These are phyloP conservation scores for Noctua janthe DNA, from an alignment of 2,888 invertebrate species.

Conservation along the genomic window DNA sequence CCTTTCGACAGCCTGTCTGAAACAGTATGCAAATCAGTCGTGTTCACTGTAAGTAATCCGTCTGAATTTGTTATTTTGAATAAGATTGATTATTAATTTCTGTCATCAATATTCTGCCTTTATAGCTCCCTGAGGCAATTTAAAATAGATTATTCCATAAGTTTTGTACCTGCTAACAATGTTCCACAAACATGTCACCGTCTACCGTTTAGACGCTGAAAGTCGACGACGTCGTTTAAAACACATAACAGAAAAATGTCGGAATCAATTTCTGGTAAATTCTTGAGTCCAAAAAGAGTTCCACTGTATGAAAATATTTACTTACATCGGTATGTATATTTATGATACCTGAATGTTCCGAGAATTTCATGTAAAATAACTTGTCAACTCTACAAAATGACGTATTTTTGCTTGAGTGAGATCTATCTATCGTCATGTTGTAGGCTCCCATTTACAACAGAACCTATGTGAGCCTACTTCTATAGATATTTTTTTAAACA, in stretches of 20 bases:
- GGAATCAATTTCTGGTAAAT: conserved; percentile 38
- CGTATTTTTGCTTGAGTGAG: background rate
- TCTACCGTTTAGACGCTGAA: conserved; percentile 24
- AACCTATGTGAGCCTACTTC: background rate
- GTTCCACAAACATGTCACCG: conserved; percentile 12
- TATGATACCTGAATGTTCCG: background rate
- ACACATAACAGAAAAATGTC: conserved; percentile 52
- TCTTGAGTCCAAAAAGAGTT: conserved; percentile 1
- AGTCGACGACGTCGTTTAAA: conserved; percentile 61
- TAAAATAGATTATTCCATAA: conserved; percentile 52
- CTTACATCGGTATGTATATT: background rate
- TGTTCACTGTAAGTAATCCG: conserved; percentile 48
- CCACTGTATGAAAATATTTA: conserved; percentile 5
- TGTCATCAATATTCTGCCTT: conserved; percentile 25
- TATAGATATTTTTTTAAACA: background rate
- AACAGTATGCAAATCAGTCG: conserved; percentile 52
- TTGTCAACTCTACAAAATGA: background rate
- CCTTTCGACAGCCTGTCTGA: conserved; percentile 53
- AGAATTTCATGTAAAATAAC: background rate
- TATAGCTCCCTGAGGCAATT: conserved; percentile 31
- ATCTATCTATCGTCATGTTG: background rate
- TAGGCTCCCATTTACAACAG: background rate
- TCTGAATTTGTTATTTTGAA: conserved; percentile 56
- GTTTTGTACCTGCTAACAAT: conserved; percentile 38
- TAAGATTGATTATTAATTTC: conserved; percentile 56